Percentiles rank a stretch among this genome's conserved stretches.
phyloP scores from a whole-genome alignment of 2,797 vertebrate species.

The Pantherophis vulpinus region DNA sequence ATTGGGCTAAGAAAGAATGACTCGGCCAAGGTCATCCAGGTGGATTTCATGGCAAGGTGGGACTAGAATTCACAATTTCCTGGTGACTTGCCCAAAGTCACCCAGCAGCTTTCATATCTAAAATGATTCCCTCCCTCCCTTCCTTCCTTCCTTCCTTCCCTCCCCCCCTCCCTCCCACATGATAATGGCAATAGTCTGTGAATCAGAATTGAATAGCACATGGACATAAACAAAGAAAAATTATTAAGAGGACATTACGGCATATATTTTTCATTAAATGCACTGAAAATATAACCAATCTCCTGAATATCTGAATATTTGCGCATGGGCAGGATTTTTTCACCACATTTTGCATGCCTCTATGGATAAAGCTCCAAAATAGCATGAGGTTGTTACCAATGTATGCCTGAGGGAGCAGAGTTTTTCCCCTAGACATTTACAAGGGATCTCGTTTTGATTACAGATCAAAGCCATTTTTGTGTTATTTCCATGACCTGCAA shows the following conservation, averaged over 20 bases:
- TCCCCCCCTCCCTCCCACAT: too few species aligned
- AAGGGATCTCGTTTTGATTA: not conserved
- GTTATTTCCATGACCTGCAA: not conserved
- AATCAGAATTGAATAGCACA: not conserved
- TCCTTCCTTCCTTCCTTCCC: too few species aligned
- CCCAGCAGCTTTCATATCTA: not conserved
- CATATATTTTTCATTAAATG: not conserved
- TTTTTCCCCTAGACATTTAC: not conserved
- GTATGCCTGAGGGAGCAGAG: too few species aligned
- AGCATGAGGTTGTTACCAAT: too few species aligned
- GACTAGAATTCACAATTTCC: not conserved
- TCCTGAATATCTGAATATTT: not conserved
- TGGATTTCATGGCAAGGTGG: not conserved
- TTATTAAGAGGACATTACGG: not conserved
- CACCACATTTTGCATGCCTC: too few species aligned
- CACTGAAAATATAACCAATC: not conserved
- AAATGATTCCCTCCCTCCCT: too few species aligned
- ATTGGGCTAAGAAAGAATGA: not conserved
- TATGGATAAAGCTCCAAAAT: too few species aligned
- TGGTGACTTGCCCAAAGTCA: not conserved
- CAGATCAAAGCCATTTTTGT: not conserved
- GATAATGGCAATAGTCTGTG: not conserved
- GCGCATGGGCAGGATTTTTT: not conserved
- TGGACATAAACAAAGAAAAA: not conserved
- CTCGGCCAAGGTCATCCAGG: not conserved